These are phyloP conservation scores for Thalassaphorura encarpata DNA, from an alignment of 1,140 invertebrate species.

Conservation along the genomic window DNA sequence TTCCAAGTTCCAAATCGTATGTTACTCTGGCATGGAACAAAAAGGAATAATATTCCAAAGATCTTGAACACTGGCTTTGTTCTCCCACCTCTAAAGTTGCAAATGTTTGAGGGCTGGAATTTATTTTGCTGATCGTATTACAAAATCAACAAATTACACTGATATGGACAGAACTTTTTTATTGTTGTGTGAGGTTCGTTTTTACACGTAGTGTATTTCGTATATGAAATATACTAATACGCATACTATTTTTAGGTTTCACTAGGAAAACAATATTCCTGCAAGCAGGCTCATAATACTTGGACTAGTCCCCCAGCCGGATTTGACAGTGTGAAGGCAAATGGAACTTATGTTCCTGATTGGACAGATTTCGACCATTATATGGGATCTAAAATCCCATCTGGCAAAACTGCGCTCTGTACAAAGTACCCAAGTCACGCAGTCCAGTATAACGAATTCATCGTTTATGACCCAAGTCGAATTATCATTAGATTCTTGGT, in stretches of 20 bases:
- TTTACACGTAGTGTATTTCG: too few relatives aligned
- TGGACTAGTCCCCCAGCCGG: background rate
- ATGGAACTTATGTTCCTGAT: background rate
- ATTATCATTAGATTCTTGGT: background rate
- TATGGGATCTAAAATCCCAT: background rate
- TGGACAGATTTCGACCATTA: background rate
- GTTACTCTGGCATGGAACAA: constrained; percentile 7
- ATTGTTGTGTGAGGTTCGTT: background rate
- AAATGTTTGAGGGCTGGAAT: constrained; percentile 5
- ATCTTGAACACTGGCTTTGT: constrained; percentile 3
- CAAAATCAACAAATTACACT: background rate
- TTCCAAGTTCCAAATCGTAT: background rate
- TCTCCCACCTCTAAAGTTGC: background rate
- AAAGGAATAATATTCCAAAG: background rate
- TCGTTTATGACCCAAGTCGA: background rate
- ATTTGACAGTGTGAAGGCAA: constrained; percentile 2
- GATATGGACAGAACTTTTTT: background rate
- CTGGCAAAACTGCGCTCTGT: background rate
- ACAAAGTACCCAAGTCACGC: background rate
- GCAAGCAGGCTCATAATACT: background rate
- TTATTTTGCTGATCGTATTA: constrained; percentile 2
- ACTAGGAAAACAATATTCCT: background rate
- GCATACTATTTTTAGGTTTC: constrained; percentile 1
- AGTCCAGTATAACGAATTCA: constrained; percentile 1
- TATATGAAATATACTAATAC: background rate